Evolutionary conservation across 1,140 invertebrate genomes (phyloP), one percentile per base, ranked within the genome.

Genomic region (Bombus waltoni): DNA sequence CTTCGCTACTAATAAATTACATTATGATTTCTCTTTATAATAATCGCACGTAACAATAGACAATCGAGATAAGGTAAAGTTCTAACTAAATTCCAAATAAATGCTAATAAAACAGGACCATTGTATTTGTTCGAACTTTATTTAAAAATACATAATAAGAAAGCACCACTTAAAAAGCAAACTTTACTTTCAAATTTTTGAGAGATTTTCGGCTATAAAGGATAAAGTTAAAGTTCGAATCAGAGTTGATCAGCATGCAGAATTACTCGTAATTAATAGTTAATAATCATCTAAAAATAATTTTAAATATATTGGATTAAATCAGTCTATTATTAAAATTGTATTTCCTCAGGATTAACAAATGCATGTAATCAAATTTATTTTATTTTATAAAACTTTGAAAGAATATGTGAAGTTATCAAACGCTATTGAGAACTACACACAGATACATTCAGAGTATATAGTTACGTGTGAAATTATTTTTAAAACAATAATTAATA

Each of bases 401-500:
- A 53, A 53, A 8, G 18, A 53, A 22, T 53, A 22, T 53, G 6
- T 18, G 0, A 53, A 22, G 47, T 22, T 53, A 53, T 22, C 47
- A 53, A 53, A 53, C 18, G 47, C 47, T 53, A 22, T 53, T 53
- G 22, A 22, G 47, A 53, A 53, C 47, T 22, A 47, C 44, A 47
- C 15, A 47, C 5, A 47, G 44, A 53, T 2, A 28, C 59, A 62
- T 62, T 62, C 28, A 13, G 28, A 62, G 28, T 42, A 8, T 42
- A 42, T 4, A 72, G 4, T 72, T 72, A 25, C 5, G 13, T 18
- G 13, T n/a, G 40, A 72, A 72, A 42, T 42, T 42, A n/a, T 42
- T 72, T 42, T n/a, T 71, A 42, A 71, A 42, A n/a, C 25, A n/a
- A 42, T 42, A 71, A n/a, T 42, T 71, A 42, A 71, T 71, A 42